Base-by-base conservation (phyloP, 2,797 vertebrate genomes). In the Eulemur rubriventer region DNA sequence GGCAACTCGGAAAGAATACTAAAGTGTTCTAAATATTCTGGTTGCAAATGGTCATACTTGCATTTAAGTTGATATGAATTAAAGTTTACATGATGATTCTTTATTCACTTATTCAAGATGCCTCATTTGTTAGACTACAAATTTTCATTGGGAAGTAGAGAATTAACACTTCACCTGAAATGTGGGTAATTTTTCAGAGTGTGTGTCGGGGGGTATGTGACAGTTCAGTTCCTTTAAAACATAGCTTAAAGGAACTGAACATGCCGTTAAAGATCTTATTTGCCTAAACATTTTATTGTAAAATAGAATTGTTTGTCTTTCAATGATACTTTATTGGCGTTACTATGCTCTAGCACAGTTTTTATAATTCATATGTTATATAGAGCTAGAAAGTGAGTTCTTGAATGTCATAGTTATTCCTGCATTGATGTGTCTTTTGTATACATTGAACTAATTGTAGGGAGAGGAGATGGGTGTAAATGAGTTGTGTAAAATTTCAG, bases 321-420 rank as follows among this genome's bases (percentile, higher is more conserved):
- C n/a, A 57, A 18, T 72, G 24, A 43, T 73, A 26, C 22, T 33
- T 94, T 81, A 50, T 73, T 87, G 59, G 28, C 63, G 55, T 55
- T 89, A 26, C 38, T 55, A 0, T 61, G 46, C 55, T 88, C 4
- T 94, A 94, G 61, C 89, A 55, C 18, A 48, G 2, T 55, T 90
- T 97, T 96, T 92, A 30, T 92, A 78, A 90, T 97, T 79, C 17
- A 43, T 80, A 4, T 76, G 48, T 84, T 78, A 14, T 17, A 4
- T 35, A 46, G 24, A 84, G 28, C 38, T 67, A 33, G 75, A 89
- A 72, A 87, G 30, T 67, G 67, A 85, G 52, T 67, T 79, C 3
- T 55, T 76, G 70, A 80, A 75, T 94, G 86, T 94, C 46, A 3
- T 76, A 84, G 26, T 70, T 50, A 73, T 81, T 80, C 63, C 65